Evolutionary conservation across 2,113 vertebrate species (phyloP).

Genomic region (Machaerirhynchus nigripectus): DNA sequence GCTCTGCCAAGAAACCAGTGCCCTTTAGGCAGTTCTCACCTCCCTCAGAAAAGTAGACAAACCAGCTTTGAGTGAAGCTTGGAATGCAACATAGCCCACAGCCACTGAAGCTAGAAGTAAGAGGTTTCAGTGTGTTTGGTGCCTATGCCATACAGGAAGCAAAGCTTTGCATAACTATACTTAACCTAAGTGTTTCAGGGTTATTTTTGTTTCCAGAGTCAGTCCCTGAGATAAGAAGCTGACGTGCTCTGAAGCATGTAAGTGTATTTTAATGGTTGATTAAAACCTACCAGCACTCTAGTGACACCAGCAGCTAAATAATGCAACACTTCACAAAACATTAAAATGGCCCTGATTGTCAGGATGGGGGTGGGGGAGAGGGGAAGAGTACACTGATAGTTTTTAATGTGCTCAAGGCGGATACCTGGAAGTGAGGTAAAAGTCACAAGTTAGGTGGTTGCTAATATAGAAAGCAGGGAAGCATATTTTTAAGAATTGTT

Average conservation of each 20-base stretch:
- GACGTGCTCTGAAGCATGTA: background rate
- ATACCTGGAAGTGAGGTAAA: background rate
- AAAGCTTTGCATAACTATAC: constrained; percentile 19
- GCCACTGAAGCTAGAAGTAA: background rate
- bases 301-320: background rate
- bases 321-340: background rate
- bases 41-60: background rate
- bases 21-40: background rate
- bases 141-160: background rate
- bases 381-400: background rate
- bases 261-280: background rate
- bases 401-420: background rate
- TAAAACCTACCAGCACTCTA: background rate
- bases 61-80: background rate
- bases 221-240: background rate
- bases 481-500: background rate
- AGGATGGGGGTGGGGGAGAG: fast-evolving
- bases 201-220: constrained; percentile 17
- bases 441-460: background rate
- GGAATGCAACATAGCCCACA: background rate
- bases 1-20: background rate
- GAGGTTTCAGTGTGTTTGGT: background rate
- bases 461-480: background rate
- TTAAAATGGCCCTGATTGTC: background rate
- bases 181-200: constrained; percentile 7